A percentile compares a stretch with the other conserved stretches of the same genome.
Conservation (phyloP, 2,888 invertebrate genomes). For the Linnaemya vulpina region DNA sequence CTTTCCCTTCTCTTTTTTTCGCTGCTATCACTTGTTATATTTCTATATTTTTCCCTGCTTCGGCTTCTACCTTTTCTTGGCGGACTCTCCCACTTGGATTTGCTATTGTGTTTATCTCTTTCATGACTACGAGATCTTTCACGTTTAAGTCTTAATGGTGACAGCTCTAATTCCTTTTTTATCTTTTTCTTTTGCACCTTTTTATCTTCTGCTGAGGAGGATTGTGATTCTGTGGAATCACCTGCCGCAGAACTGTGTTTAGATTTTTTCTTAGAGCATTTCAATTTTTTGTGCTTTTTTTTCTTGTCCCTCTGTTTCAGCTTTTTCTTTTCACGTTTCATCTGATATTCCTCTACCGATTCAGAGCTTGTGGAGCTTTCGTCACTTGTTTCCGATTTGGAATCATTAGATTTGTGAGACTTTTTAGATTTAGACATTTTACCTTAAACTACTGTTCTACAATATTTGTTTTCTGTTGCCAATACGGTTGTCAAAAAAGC, state of each 20-base stretch:
- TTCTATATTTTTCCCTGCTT: slow-evolving; percentile 37
- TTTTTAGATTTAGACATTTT: slow-evolving; percentile 72
- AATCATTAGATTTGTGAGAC: slow-evolving; percentile 58
- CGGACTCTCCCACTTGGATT: slow-evolving; percentile 65
- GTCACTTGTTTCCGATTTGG: slow-evolving; percentile 55
- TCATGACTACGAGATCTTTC: slow-evolving; percentile 57
- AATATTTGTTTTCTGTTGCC: slow-evolving; percentile 6
- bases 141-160: slow-evolving; percentile 27
- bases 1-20: slow-evolving; percentile 49
- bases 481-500: slow-evolving; percentile 52
- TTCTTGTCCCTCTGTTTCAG: slow-evolving; percentile 53
- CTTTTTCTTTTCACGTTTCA: slow-evolving; percentile 52
- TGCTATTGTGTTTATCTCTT: slow-evolving; percentile 25
- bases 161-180: slow-evolving; percentile 28
- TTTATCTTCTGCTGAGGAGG: slow-evolving; percentile 38
- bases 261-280: slow-evolving; percentile 57
- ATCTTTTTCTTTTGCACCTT: slow-evolving; percentile 39
- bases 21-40: slow-evolving; percentile 49
- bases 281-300: slow-evolving; percentile 57
- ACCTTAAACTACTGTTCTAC: not conserved
- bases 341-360: slow-evolving; percentile 9
- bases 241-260: slow-evolving; percentile 49
- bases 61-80: slow-evolving; percentile 40
- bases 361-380: slow-evolving; percentile 51
- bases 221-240: slow-evolving; percentile 26